A percentile compares a stretch with the other conserved stretches of the same genome.
Conservation (phyloP, 2,888 invertebrate genomes). For the Panopea generosa region DNA sequence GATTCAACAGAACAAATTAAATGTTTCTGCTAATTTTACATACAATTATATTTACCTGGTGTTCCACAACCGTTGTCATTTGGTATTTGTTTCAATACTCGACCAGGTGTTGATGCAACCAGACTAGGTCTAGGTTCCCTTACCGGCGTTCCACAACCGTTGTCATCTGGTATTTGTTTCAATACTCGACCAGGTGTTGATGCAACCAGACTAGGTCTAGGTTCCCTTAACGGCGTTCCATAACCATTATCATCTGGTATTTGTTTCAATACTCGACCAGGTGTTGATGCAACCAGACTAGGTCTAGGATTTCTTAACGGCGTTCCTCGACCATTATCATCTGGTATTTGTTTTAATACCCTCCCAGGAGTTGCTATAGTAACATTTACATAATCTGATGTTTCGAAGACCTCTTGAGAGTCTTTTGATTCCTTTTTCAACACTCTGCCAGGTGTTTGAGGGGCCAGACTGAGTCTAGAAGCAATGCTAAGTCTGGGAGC, state of each 20-base stretch:
- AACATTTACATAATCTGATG: too few relatives aligned
- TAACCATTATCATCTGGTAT: neutral
- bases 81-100: neutral
- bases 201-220: neutral
- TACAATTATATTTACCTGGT: too few relatives aligned
- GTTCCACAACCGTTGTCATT: neutral
- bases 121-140: too few relatives aligned
- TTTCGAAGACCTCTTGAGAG: too few relatives aligned
- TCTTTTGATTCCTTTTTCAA: neutral
- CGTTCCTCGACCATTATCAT: neutral
- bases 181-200: too few relatives aligned
- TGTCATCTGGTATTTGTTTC: neutral
- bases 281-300: too few relatives aligned
- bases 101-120: too few relatives aligned
- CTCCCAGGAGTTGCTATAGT: neutral
- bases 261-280: neutral
- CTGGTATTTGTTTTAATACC: neutral
- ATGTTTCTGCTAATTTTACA: too few relatives aligned
- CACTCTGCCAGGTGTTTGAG: slow-evolving; percentile 23
- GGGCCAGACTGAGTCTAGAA: slow-evolving; percentile 12
- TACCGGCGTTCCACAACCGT: neutral
- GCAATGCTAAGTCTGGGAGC: neutral
- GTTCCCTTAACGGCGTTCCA: slow-evolving; percentile 8
- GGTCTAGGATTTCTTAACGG: too few relatives aligned
- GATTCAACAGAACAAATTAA: too few relatives aligned